Evolutionary conservation across 2,888 invertebrate genomes (phyloP).

Genomic region (Eupithecia exiguata): DNA sequence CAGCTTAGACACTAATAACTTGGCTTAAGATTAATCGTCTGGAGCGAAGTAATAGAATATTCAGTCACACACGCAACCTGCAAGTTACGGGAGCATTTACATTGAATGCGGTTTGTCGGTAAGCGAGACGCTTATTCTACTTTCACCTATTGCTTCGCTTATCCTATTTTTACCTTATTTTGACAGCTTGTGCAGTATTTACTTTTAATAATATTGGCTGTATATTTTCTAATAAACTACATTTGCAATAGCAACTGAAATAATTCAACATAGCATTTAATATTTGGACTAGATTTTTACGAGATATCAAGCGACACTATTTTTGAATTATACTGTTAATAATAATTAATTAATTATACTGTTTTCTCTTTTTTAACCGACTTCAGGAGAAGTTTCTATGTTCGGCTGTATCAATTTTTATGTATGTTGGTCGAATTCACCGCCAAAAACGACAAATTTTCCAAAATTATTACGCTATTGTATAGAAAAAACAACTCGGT

Average conservation of each 20-base stretch:
- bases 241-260: neutral
- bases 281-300: neutral
- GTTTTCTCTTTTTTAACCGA: no score
- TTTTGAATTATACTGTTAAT: no score
- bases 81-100: slow-evolving; percentile 41
- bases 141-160: no score
- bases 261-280: neutral
- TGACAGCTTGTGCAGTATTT: neutral
- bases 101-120: slow-evolving; percentile 11
- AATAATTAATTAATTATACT: no score
- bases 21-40: slow-evolving; percentile 75
- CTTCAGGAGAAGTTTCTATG: no score
- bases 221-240: neutral
- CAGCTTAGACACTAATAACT: slow-evolving; percentile 76
- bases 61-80: slow-evolving; percentile 80
- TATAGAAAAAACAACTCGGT: no score
- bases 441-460: no score
- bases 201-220: neutral
- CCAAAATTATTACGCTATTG: no score
- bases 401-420: no score
- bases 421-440: no score
- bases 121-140: neutral
- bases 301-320: neutral
- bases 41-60: slow-evolving; percentile 76
- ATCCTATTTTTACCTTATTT: neutral